Base-by-base conservation (phyloP, 2,888 invertebrate genomes). In the Helobdella robusta region DNA sequence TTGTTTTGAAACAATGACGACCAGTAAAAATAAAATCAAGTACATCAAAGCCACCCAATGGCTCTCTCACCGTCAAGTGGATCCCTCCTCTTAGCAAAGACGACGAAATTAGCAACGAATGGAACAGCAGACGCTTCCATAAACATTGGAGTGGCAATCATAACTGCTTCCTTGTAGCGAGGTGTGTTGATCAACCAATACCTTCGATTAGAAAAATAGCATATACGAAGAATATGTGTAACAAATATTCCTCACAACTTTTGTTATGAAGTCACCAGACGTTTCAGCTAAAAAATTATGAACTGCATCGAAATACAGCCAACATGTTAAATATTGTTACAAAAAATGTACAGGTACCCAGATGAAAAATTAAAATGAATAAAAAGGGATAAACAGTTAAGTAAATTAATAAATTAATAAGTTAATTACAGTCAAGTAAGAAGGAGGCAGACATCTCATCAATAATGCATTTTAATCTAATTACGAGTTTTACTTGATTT, bases 131-230 rank as follows among this genome's bases (percentile, higher is more conserved):
- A 95, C 40, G 95, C 95, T 83, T 98, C 97, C 78, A 90, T 87
- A 82, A 98, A 99, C 64, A 99, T 84, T 79, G 95, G 95, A 35
- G 95, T 95, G 44, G 97, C 98, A 93, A 97, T 95, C 83, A 91
- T 90, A 20, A 95, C 92, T 64, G 97, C 94, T 78, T 98, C 97
- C 70, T 89, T 87, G 65, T 95, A 87, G 44, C 82, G 81, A 80
- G 97, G 97, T 79, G 97, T 98, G 79, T 99, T 98, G 86, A 99
- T 97, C 64, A 98, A 83, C 98, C 98, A 99, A 82, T 98, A 98
- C 73, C 82, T 82, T 68, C n/a, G n/a, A n/a, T 65, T 35, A 28
- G 23, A 15, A 52, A 52, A 23, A 18, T 18, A 15, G n/a, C 11
- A 52, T 52, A 18, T 20, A 15, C 8, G 18, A 18, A 20, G 8